A percentile compares a stretch with the other conserved stretches of the same genome.
These are phyloP conservation scores for Thaumatotibia leucotreta DNA, from an alignment of 1,140 invertebrate species.

Conservation along the genomic window DNA sequence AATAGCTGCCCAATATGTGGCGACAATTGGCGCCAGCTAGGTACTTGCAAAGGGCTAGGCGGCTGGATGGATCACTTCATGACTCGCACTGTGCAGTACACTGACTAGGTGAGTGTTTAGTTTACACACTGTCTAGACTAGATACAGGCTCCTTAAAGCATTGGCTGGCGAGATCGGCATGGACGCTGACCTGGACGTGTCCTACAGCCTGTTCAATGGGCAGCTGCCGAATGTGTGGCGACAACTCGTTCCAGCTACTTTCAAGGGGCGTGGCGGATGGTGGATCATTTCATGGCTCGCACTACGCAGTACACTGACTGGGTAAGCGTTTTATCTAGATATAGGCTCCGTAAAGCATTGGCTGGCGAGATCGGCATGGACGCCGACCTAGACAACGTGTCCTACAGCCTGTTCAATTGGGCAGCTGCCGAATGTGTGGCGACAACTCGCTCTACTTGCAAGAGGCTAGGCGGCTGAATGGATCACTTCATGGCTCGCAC, in stretches of 20 bases:
- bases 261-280: constrained; percentile 90
- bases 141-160: too few species aligned
- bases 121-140: too few species aligned
- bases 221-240: constrained; percentile 89
- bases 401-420: constrained; percentile 78
- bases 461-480: constrained; percentile 91
- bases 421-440: constrained; percentile 89
- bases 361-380: constrained; percentile 97
- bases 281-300: constrained; percentile 86
- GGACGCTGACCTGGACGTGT: constrained; percentile 86
- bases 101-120: too few species aligned
- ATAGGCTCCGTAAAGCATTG: constrained; percentile 91
- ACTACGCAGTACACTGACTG: constrained; percentile 84
- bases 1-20: too few species aligned
- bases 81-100: too few species aligned
- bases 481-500: constrained; percentile 83
- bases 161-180: too few species aligned
- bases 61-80: not conserved
- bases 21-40: too few species aligned
- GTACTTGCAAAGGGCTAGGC: too few species aligned
- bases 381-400: constrained; percentile 87
- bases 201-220: constrained; percentile 89
- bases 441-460: constrained; percentile 91
- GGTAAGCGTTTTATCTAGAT: constrained; percentile 69
- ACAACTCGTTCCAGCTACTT: constrained; percentile 87